Conservation (phyloP, 2,113 vertebrate species). For the Lamprotornis superbus region DNA sequence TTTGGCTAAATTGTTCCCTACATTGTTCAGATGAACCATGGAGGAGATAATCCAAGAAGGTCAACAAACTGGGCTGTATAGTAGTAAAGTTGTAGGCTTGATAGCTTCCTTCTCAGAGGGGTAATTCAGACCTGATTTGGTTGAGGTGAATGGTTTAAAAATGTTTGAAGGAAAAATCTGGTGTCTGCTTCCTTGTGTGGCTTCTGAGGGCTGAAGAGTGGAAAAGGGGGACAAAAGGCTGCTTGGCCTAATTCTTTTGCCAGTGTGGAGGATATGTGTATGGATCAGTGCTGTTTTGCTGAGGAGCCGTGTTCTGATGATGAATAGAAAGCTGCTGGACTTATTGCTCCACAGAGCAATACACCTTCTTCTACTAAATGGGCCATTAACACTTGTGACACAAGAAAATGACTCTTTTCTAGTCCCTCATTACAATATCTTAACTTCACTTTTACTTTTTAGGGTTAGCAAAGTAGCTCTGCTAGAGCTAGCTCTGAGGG, state of each 20-base stretch:
- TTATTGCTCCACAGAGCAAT: background rate
- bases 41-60: background rate
- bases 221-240: background rate
- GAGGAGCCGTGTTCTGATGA: background rate
- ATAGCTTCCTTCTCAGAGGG: background rate
- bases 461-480: background rate
- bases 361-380: background rate
- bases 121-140: background rate
- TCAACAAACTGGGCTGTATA: background rate
- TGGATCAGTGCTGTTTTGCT: background rate
- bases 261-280: background rate
- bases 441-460: background rate
- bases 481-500: background rate
- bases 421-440: background rate
- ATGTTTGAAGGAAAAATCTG: background rate
- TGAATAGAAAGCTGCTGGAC: background rate
- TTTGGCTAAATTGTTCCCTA: background rate
- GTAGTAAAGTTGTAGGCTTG: background rate
- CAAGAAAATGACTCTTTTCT: background rate
- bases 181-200: background rate
- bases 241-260: background rate
- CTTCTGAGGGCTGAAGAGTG: background rate
- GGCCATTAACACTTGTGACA: background rate
- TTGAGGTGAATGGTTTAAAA: background rate
- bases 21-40: fast-evolving